Conservation (phyloP, 1,140 invertebrate species). For the Chrysopa pallens region DNA sequence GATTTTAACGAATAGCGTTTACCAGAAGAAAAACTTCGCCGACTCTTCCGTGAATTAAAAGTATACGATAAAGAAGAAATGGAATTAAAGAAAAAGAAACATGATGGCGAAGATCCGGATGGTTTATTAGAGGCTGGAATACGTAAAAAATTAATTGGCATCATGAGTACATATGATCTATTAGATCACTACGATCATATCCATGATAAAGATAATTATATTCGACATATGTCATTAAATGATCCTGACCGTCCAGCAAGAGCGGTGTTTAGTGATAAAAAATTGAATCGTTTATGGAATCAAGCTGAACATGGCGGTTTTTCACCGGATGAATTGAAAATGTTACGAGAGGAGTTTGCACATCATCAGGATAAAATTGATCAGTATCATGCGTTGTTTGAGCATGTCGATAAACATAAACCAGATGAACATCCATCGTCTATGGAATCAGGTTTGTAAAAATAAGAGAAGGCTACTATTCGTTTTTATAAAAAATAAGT, state of each 20-base stretch:
- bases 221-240: slow-evolving; percentile 8
- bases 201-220: slow-evolving; percentile 29
- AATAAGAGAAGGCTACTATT: too few relatives aligned
- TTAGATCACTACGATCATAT: slow-evolving; percentile 62
- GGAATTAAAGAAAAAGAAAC: slow-evolving; percentile 58
- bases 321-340: slow-evolving; percentile 58
- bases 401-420: slow-evolving; percentile 33
- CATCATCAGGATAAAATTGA: slow-evolving; percentile 89
- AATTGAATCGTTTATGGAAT: slow-evolving; percentile 75
- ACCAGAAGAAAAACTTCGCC: slow-evolving; percentile 66
- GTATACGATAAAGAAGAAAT: slow-evolving; percentile 86
- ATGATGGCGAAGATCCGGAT: slow-evolving; percentile 70
- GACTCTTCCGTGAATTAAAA: slow-evolving; percentile 72
- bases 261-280: slow-evolving; percentile 74
- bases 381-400: slow-evolving; percentile 65
- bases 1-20: slow-evolving; percentile 25
- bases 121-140: slow-evolving; percentile 70
- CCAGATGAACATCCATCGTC: too few relatives aligned
- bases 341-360: slow-evolving; percentile 73
- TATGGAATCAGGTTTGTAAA: too few relatives aligned
- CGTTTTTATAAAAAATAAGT: too few relatives aligned
- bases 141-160: slow-evolving; percentile 57
- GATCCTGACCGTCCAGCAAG: slow-evolving; percentile 26
- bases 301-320: slow-evolving; percentile 77
- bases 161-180: slow-evolving; percentile 67